Base-by-base conservation (phyloP, 1,140 invertebrate species). In the Philotrypesis tridentata region DNA sequence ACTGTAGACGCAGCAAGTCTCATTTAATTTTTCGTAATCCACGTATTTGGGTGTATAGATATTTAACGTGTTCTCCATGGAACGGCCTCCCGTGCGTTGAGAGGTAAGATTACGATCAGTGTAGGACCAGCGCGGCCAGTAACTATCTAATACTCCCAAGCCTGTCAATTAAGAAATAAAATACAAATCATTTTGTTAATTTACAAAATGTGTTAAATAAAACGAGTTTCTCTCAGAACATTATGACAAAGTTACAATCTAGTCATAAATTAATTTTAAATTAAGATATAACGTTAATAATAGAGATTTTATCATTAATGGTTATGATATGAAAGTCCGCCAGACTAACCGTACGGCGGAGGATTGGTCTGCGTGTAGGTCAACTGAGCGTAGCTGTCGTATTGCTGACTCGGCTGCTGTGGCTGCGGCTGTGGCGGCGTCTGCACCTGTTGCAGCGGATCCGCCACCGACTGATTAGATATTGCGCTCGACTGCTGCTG, bases 1-100 rank as follows among this genome's bases (percentile, higher is more conserved):
- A 81, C 87, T 89, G 60, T 89, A 88, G 12, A 90, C 89, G 40
- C 89, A 87, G 25, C 86, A 87, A 0, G 89, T 90, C 55, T 90
- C 87, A 68, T 87, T 85, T 29, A 89, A 43, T 76, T 89, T 90
- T 4, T 87, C 37, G 23, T 88, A 86, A 81, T 89, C 86, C 21
- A 88, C 72, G 25, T 84, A 83, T 11, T 84, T 85, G 0, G 74
- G 63, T 9, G 73, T 76, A 21, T 84, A 83, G 0, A 89, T 60
- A 83, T 90, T 89, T 11, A 90, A 74, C 3, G 87, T 86, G 29
- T 87, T 89, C 33, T 90, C 89, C 9, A 90, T 67, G 23, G 75
- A 67, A 0, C 68, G 68, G 8, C 82, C 76, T 17, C 12, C 21
- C 21, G 72, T 75, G 14, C 61, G 40, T 6, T 33, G 11, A n/a